Evolutionary conservation across 1,140 invertebrate species (phyloP).

Genomic region (Drosophila varians): DNA sequence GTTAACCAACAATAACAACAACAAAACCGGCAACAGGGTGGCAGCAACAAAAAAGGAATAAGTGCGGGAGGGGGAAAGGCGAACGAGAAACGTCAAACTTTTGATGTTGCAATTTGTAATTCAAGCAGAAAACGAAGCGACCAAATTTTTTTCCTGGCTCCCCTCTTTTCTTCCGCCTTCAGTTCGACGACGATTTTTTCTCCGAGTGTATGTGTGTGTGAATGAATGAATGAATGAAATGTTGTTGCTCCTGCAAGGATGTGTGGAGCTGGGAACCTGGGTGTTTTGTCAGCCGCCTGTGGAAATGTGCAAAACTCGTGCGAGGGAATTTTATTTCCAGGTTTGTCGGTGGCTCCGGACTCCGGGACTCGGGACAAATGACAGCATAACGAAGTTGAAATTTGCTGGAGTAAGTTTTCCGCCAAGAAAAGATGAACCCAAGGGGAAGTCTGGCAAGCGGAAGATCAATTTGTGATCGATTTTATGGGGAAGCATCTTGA

Average conservation of each 20-base stretch:
- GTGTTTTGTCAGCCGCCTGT: slow-evolving; percentile 7
- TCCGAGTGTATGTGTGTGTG: slow-evolving; percentile 32
- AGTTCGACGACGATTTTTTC: slow-evolving; percentile 8
- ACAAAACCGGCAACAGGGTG: slow-evolving; percentile 11
- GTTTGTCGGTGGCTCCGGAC: slow-evolving; percentile 37
- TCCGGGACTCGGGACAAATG: slow-evolving; percentile 28
- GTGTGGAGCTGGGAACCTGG: slow-evolving; percentile 31
- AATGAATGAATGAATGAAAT: slow-evolving; percentile 60
- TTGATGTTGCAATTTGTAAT: slow-evolving; percentile 83
- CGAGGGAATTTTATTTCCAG: slow-evolving; percentile 62
- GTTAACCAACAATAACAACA: slow-evolving; percentile 75
- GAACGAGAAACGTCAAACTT: slow-evolving; percentile 80
- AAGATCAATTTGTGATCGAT: slow-evolving; percentile 36
- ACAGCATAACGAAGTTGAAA: slow-evolving; percentile 42
- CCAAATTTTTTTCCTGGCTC: slow-evolving; percentile 62
- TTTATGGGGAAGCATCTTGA: slow-evolving; percentile 7
- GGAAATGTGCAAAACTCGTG: slow-evolving; percentile 17
- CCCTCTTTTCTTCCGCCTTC: slow-evolving; percentile 26
- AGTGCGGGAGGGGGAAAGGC: slow-evolving; percentile 19
- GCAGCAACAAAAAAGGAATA: neutral
- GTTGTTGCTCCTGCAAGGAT: slow-evolving; percentile 5
- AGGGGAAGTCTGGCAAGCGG: slow-evolving; percentile 16
- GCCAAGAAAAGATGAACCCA: neutral
- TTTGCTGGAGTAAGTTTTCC: slow-evolving; percentile 21
- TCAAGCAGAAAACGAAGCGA: slow-evolving; percentile 82